Percentiles rank a stretch among this genome's conserved stretches.
Evolutionary conservation across 2,113 vertebrate genomes (phyloP).

Genomic region (Silurus glanis): DNA sequence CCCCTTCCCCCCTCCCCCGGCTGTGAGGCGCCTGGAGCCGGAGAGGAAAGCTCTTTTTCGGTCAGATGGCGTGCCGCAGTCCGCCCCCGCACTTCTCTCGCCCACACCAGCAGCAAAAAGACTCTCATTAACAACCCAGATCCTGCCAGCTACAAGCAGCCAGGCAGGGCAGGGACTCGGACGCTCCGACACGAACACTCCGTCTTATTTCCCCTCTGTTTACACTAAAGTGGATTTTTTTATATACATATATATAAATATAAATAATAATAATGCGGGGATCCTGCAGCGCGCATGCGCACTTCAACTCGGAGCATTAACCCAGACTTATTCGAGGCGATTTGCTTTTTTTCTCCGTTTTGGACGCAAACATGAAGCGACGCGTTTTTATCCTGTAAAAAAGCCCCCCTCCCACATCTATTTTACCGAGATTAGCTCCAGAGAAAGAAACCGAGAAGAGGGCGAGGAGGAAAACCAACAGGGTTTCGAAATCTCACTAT

Average conservation of each 20-base stretch:
- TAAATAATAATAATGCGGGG: constrained; percentile 9
- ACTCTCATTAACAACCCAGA: constrained; percentile 77
- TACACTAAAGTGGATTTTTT: constrained; percentile 14
- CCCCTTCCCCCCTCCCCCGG: constrained; percentile 52
- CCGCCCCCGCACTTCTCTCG: constrained; percentile 80
- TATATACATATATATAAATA: no score
- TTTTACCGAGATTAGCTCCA: neutral
- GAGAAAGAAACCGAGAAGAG: neutral
- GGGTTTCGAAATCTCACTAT: constrained; percentile 1
- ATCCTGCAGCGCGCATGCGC: neutral
- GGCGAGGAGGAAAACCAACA: neutral
- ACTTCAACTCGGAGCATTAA: neutral
- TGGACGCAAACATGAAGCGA: neutral
- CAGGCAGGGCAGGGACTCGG: constrained; percentile 46
- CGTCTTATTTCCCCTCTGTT: neutral
- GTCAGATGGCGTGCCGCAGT: constrained; percentile 82
- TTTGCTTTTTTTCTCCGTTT: neutral
- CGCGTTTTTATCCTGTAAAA: neutral
- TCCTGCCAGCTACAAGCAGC: constrained; percentile 69
- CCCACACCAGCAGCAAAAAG: constrained; percentile 78
- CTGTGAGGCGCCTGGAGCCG: constrained; percentile 74
- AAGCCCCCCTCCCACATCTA: neutral
- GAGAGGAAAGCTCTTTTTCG: constrained; percentile 82
- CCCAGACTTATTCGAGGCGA: no score
- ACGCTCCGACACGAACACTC: constrained; percentile 15